Percentiles rank a stretch among this genome's conserved stretches.
Evolutionary conservation across 2,113 vertebrate species (phyloP).

Genomic region (Tragelaphus strepsiceros): DNA sequence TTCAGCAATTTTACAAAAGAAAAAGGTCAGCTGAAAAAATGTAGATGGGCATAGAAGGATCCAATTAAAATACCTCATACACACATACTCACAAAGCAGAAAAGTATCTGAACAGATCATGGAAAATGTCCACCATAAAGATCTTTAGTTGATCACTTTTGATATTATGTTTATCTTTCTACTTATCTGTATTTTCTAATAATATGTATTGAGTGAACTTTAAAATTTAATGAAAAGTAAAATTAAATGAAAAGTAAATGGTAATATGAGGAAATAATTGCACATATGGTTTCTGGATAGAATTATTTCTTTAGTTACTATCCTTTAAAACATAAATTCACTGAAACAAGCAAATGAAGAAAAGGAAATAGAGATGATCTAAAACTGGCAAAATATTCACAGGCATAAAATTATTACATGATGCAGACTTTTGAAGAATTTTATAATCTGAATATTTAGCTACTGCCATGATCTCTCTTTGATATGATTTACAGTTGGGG

Average conservation of each 20-base stretch:
- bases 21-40: background rate
- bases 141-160: slow-evolving; percentile 6
- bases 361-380: slow-evolving; percentile 10
- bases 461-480: slow-evolving; percentile 49
- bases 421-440: slow-evolving; percentile 42
- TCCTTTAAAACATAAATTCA: background rate
- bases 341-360: background rate
- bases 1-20: background rate
- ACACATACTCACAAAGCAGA: background rate
- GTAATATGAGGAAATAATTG: background rate
- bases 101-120: background rate
- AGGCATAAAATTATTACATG: slow-evolving; percentile 37
- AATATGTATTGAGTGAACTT: background rate
- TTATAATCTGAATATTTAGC: slow-evolving; percentile 47
- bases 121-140: background rate
- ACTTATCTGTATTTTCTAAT: background rate
- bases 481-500: slow-evolving; percentile 63
- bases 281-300: background rate
- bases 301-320: background rate
- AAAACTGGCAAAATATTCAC: slow-evolving; percentile 7
- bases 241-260: slow-evolving; percentile 8
- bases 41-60: background rate
- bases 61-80: background rate
- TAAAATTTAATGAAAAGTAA: background rate
- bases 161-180: background rate